Evolutionary conservation across 2,113 vertebrate species (phyloP), one percentile per base, ranked within the genome.

Genomic region (Rhea pennata): DNA sequence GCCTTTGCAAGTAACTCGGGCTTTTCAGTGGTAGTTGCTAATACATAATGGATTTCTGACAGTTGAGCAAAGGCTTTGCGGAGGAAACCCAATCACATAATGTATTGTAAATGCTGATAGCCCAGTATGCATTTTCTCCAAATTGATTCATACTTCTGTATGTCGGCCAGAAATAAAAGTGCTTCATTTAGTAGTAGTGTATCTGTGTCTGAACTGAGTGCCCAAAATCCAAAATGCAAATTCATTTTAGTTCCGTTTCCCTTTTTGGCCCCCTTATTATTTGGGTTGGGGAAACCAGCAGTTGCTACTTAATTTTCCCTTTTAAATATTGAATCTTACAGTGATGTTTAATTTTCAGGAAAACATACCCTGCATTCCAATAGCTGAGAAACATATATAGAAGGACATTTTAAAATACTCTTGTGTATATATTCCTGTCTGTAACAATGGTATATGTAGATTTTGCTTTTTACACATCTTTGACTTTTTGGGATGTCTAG

Each of bases 271-370:
- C 66, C 24, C 1, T 65, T 87, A 31, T 59, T 78, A 59, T 51
- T 22, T 4, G 4, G 15, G 46, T 42, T 80, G 64, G 31, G 85
- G 91, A 77, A 92, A 66, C 2, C 51, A 67, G 59, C 39, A 40
- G 59, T 87, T 84, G 16, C 17, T 16, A 7, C 56, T 84, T 81
- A 48, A 5, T 89, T 93, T 64, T 53, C 74, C 24, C 15, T 69
- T 93, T 56, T 4, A 67, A 83, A 33, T 91, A 62, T 91, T 96
- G 73, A 64, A 44, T 77, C 94, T 91, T 94, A 77, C 81, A 85
- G n/a, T 7, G 1, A 9, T 44, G 16, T 90, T 93, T 95, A 93
- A 59, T 64, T 77, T 64, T 86, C 42, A 71, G n/a, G 39, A 53
- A 78, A 56, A 81, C n/a, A 31, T 77, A 89, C 26, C 33, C 44